Conservation (phyloP, 2,797 vertebrate species). For the Balearica regulorum region DNA sequence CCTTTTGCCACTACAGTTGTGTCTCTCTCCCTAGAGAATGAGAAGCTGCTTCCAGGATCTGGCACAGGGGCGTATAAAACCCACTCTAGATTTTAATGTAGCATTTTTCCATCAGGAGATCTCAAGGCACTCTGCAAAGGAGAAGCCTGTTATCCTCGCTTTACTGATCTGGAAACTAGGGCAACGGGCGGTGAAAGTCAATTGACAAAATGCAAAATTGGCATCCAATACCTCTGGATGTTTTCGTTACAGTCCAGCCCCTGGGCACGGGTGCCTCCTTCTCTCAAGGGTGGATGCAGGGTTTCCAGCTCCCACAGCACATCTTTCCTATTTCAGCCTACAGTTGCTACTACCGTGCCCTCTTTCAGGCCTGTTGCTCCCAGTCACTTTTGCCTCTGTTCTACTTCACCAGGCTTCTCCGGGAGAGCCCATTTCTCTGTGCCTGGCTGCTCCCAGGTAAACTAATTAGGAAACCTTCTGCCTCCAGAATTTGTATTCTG, state of each 20-base stretch:
- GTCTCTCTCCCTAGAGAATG: background rate
- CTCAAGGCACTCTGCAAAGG: background rate
- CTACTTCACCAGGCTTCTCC: background rate
- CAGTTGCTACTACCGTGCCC: background rate
- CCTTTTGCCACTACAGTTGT: background rate
- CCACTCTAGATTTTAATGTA: background rate
- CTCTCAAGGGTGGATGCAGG: background rate
- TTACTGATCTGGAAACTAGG: background rate
- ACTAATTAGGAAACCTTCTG: background rate
- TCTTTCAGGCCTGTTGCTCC: background rate
- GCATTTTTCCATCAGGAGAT: background rate
- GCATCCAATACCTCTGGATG: background rate
- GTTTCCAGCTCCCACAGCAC: background rate
- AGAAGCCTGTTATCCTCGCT: background rate
- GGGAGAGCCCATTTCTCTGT: background rate
- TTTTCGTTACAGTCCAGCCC: background rate
- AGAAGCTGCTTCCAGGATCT: background rate
- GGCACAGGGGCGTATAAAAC: background rate
- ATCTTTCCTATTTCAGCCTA: background rate
- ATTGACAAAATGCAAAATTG: background rate
- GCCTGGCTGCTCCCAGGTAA: background rate
- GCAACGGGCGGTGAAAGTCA: background rate
- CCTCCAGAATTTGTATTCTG: background rate
- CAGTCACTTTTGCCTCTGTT: background rate
- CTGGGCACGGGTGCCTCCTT: background rate